Base-by-base conservation (phyloP, 2,113 vertebrate species). In the Platycercus adscitus region DNA sequence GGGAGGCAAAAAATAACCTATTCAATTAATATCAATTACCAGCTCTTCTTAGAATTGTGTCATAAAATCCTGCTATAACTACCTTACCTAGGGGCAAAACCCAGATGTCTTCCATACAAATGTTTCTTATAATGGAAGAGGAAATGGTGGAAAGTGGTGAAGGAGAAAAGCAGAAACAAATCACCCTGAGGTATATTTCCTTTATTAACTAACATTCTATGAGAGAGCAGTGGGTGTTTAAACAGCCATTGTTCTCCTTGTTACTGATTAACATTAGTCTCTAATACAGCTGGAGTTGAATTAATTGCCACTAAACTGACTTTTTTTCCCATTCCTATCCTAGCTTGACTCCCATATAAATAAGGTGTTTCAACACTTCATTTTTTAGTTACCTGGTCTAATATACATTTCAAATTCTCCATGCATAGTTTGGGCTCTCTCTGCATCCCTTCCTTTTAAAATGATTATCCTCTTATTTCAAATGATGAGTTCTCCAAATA, bases 381-480 rank as follows among this genome's bases (percentile, higher is more conserved):
- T 64, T 71, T 87, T 81, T 81, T 55, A 14, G n/a, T 50, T 70
- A 41, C 50, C 43, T 50, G 60, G 8, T 60, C 55, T 79, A 37
- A 89, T 37, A 68, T 52, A n/a, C 81, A n/a, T 60, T 94, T 84
- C 68, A n/a, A 37, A 78, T 71, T 82, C 70, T 86, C 64, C 41
- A 15, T 47, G 78, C 47, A 56, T 84, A 68, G 47, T 89, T 79
- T 71, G 53, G 65, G 77, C 53, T 94, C 43, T 72, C 23, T 50
- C 52, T 61, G 41, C 37, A 41, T n/a, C 28, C 63, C 47, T 82
- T 70, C 77, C 37, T 88, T 94, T 84, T 87, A 84, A 76, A 89
- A 71, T 95, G 65, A 89, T 95, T 95, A 81, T 79, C 69, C 49
- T 81, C 52, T 78, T 75, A 33, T 81, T 61, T 94, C 87, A 78